Percentiles rank a stretch among this genome's conserved stretches.
Evolutionary conservation across 2,797 vertebrate species (phyloP).

Genomic region (Pseudochirops corinnae): DNA sequence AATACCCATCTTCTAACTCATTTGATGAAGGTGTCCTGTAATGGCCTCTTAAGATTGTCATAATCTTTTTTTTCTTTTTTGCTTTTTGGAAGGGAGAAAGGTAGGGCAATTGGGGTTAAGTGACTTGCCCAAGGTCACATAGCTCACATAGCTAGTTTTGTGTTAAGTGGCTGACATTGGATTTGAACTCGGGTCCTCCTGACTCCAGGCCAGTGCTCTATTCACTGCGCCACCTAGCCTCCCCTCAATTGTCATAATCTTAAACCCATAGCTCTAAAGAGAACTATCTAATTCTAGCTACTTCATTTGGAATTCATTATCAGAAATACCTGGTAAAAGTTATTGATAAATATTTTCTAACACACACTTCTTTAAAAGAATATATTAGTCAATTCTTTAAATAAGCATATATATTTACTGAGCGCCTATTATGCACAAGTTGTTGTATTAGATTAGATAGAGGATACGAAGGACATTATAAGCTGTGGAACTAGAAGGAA

Average conservation of each 20-base stretch:
- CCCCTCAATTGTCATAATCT: no score
- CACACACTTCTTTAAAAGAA: background rate
- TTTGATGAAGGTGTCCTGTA: rapidly evolving
- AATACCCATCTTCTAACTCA: background rate
- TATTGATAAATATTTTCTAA: slow-evolving; percentile 25
- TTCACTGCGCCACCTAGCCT: no score
- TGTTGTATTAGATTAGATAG: background rate
- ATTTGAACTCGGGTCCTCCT: no score
- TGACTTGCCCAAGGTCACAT: no score
- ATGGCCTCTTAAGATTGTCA: background rate
- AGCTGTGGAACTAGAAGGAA: background rate
- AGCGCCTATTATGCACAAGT: background rate
- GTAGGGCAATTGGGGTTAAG: no score
- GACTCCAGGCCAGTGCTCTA: no score
- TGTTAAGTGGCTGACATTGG: no score
- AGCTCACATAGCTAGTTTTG: no score
- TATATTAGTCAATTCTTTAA: background rate
- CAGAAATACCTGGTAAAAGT: slow-evolving; percentile 13
- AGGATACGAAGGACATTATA: background rate
- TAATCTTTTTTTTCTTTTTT: no score
- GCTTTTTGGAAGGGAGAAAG: no score
- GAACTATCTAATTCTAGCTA: background rate
- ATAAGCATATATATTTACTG: background rate
- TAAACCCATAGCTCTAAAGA: background rate
- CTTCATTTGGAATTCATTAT: background rate